Conservation (phyloP, 2,797 vertebrate genomes). For the Pseudocheirus occidentalis region DNA sequence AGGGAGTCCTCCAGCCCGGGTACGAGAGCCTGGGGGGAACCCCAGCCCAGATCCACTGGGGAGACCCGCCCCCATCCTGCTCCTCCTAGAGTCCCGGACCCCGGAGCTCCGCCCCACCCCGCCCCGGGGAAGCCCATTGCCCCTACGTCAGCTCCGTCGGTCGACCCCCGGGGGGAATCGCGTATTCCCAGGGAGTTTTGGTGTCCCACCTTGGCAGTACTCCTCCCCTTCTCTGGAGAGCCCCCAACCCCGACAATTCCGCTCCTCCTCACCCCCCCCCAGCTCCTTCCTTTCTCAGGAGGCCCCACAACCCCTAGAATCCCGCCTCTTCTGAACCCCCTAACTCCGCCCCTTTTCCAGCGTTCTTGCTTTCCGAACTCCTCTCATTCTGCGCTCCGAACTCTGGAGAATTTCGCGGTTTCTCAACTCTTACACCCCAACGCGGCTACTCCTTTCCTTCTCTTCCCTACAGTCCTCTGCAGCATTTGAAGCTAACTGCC, state of each 20-base stretch:
- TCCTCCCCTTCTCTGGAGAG: background rate
- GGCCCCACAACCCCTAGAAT: background rate
- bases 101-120: background rate
- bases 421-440: background rate
- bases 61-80: background rate
- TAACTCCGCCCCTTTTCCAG: background rate
- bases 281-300: background rate
- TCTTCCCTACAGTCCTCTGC: background rate
- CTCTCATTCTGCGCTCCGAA: background rate
- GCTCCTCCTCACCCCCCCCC: background rate
- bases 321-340: background rate
- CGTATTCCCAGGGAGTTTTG: background rate
- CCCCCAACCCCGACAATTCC: background rate
- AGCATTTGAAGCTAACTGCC: background rate
- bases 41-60: background rate
- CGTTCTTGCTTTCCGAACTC: background rate
- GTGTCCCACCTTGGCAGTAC: background rate
- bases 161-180: background rate
- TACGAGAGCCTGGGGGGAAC: background rate
- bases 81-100: background rate
- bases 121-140: background rate
- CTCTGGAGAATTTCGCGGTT: background rate
- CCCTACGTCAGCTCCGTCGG: background rate
- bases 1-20: background rate
- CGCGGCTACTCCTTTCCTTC: background rate